Evolutionary conservation across 2,888 invertebrate genomes (phyloP).

Genomic region (Pardosa pseudoannulata): DNA sequence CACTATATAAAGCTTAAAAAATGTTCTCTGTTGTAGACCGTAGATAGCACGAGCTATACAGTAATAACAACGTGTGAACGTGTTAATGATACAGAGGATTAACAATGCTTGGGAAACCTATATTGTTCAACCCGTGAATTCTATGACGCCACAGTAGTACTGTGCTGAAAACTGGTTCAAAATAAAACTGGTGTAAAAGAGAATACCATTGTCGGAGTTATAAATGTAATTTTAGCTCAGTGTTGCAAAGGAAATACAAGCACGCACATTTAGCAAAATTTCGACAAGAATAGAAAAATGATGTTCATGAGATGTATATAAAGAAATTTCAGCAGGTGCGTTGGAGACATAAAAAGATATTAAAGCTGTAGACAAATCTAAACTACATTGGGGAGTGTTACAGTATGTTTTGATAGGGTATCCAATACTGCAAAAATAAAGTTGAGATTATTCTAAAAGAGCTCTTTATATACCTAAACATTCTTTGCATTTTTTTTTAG

Average conservation of each 20-base stretch:
- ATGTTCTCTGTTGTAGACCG: background rate
- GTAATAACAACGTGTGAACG: constrained; percentile 58
- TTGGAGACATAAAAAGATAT: too few species aligned
- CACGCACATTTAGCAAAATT: too few species aligned
- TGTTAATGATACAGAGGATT: constrained; percentile 66
- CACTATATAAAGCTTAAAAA: constrained; percentile 23
- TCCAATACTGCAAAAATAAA: too few species aligned
- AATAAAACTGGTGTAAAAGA: background rate
- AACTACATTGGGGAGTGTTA: too few species aligned
- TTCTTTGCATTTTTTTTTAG: too few species aligned
- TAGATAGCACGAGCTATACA: background rate
- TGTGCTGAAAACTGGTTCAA: background rate
- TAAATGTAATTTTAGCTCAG: background rate
- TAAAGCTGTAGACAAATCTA: too few species aligned
- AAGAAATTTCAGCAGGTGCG: too few species aligned
- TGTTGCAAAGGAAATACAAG: background rate
- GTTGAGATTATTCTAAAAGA: too few species aligned
- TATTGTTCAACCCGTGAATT: constrained; percentile 37
- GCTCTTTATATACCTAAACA: too few species aligned
- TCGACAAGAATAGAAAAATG: too few species aligned
- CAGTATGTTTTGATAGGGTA: too few species aligned
- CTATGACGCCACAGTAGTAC: constrained; percentile 6
- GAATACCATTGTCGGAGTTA: background rate
- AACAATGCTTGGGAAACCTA: constrained; percentile 37
- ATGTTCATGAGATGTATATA: too few species aligned